Evolutionary conservation across 2,888 invertebrate species (phyloP).

Genomic region (Nymphalis polychloros): DNA sequence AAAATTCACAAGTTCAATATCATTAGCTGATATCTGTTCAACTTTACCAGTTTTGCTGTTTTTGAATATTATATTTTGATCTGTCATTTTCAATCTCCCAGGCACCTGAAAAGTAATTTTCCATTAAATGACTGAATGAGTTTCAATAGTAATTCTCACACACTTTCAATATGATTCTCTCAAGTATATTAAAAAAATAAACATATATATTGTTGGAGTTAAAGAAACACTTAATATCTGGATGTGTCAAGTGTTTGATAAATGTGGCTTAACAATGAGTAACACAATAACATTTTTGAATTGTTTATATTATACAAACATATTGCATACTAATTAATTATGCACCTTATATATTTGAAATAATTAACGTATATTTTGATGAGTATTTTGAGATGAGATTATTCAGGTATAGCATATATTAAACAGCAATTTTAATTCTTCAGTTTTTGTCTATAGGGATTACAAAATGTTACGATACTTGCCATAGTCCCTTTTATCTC

Average conservation of each 20-base stretch:
- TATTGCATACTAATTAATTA: too few species aligned
- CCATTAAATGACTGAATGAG: background rate
- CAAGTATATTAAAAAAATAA: background rate
- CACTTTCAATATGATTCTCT: background rate
- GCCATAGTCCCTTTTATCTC: slow-evolving; percentile 95
- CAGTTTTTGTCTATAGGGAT: background rate
- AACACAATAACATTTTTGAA: too few species aligned
- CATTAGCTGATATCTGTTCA: slow-evolving; percentile 91
- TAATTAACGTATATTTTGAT: too few species aligned
- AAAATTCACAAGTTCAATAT: slow-evolving; percentile 95
- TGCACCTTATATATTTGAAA: too few species aligned
- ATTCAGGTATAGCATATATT: background rate
- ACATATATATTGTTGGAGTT: too few species aligned
- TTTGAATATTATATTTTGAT: slow-evolving; percentile 94
- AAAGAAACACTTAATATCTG: too few species aligned
- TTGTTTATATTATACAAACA: too few species aligned
- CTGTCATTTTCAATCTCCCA: slow-evolving; percentile 95
- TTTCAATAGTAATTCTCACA: background rate
- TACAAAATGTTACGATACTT: slow-evolving; percentile 52
- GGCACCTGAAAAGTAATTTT: slow-evolving; percentile 84
- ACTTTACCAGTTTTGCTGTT: slow-evolving; percentile 98
- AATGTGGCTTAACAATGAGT: too few species aligned
- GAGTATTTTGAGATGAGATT: background rate
- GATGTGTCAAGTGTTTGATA: too few species aligned
- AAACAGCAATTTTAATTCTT: background rate